These are phyloP conservation scores for Cyclina sinensis DNA, from an alignment of 1,140 invertebrate species.

Conservation along the genomic window DNA sequence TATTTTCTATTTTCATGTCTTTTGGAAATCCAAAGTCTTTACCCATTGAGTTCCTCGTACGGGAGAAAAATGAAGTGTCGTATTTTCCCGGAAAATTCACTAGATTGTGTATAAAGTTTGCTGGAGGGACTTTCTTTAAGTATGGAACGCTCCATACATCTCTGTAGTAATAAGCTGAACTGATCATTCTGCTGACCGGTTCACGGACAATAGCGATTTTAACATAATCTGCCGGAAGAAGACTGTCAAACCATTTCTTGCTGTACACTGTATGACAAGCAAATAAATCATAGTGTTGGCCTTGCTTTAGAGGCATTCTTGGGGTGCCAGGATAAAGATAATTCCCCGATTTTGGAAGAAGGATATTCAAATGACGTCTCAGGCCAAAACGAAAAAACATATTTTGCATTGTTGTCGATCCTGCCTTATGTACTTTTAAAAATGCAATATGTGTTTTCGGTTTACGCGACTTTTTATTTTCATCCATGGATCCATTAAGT, in stretches of 20 bases:
- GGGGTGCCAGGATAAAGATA: not conserved
- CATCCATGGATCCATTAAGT: too few relatives aligned
- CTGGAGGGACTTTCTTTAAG: slow-evolving; percentile 49
- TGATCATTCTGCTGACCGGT: slow-evolving; percentile 42
- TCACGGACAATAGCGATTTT: slow-evolving; percentile 76
- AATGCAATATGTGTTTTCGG: slow-evolving; percentile 60
- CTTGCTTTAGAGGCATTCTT: not conserved
- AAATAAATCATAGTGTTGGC: slow-evolving; percentile 15
- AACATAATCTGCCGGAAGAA: slow-evolving; percentile 72
- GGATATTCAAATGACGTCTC: slow-evolving; percentile 86
- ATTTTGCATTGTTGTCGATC: slow-evolving; percentile 87
- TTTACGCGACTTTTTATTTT: too few relatives aligned
- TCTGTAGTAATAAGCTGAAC: slow-evolving; percentile 71
- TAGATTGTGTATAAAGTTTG: slow-evolving; percentile 34
- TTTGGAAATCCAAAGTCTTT: slow-evolving; percentile 73
- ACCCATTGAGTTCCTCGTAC: slow-evolving; percentile 75
- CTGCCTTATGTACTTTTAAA: slow-evolving; percentile 86
- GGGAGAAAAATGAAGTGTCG: slow-evolving; percentile 36
- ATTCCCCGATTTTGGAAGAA: not conserved
- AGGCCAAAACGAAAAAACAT: slow-evolving; percentile 87
- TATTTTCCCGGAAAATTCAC: slow-evolving; percentile 54
- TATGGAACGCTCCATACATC: slow-evolving; percentile 34
- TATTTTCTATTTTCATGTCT: slow-evolving; percentile 1
- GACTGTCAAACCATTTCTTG: slow-evolving; percentile 37
- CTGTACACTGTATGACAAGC: slow-evolving; percentile 67